Evolutionary conservation across 2,888 invertebrate species (phyloP).

Genomic region (Plagodis pulveraria): DNA sequence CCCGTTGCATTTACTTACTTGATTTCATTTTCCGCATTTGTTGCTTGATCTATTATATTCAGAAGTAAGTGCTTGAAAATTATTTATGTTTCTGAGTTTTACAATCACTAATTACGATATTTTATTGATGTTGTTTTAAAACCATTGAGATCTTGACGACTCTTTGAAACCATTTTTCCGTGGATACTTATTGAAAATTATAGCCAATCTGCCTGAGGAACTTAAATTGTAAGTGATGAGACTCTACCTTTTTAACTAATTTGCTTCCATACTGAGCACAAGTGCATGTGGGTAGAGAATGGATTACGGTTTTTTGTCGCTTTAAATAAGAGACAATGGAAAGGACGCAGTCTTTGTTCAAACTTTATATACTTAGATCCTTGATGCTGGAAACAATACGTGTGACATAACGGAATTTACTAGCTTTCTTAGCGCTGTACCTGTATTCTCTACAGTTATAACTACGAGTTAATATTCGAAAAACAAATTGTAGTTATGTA

Average conservation of each 20-base stretch:
- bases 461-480: background rate
- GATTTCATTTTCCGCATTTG: background rate
- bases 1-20: constrained; percentile 15
- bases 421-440: constrained; percentile 26
- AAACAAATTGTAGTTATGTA: too few relatives aligned
- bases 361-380: constrained; percentile 29
- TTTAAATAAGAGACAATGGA: constrained; percentile 41
- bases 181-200: constrained; percentile 6
- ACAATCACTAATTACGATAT: too few relatives aligned
- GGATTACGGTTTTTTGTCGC: constrained; percentile 32
- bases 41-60: too few relatives aligned
- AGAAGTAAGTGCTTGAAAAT: constrained; percentile 4
- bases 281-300: constrained; percentile 47
- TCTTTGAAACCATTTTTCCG: constrained; percentile 4
- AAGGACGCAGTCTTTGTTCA: constrained; percentile 43
- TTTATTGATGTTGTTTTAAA: background rate
- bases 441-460: constrained; percentile 14
- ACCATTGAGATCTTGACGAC: constrained; percentile 6
- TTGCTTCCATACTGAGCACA: constrained; percentile 40
- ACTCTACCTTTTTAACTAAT: constrained; percentile 34
- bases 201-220: constrained; percentile 21
- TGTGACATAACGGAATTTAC: constrained; percentile 44
- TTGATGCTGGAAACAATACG: constrained; percentile 33
- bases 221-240: constrained; percentile 30
- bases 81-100: constrained; percentile 22